A percentile compares a stretch with the other conserved stretches of the same genome.
These are phyloP conservation scores for Tenebrio molitor DNA, from an alignment of 1,140 invertebrate species.

Conservation along the genomic window DNA sequence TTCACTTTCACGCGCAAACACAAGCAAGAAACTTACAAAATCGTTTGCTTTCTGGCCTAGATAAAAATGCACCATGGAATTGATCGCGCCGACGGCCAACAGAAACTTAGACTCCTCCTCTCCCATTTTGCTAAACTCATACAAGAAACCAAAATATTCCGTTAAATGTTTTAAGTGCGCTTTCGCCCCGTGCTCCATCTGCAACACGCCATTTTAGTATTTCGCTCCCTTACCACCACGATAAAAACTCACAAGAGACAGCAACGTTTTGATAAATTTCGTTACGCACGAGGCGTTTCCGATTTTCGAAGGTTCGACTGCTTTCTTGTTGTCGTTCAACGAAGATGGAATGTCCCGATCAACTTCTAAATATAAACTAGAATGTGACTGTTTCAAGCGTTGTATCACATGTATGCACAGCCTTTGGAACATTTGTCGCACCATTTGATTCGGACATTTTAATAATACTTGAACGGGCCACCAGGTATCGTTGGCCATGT, in stretches of 20 bases:
- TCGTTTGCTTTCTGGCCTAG: constrained; percentile 83
- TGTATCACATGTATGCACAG: constrained; percentile 95
- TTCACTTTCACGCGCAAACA: constrained; percentile 19
- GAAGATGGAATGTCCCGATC: constrained; percentile 66
- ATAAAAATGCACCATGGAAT: constrained; percentile 93
- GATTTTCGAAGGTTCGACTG: constrained; percentile 73
- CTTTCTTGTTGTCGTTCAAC: constrained; percentile 73
- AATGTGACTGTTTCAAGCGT: constrained; percentile 80
- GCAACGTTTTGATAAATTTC: constrained; percentile 89
- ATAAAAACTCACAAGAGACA: constrained; percentile 79
- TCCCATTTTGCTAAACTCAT: constrained; percentile 95
- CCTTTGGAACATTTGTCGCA: constrained; percentile 93
- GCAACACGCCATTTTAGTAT: constrained; percentile 42
- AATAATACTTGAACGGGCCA: constrained; percentile 94
- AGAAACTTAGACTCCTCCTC: constrained; percentile 93
- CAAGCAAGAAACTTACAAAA: constrained; percentile 69
- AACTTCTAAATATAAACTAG: constrained; percentile 79
- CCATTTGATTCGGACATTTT: constrained; percentile 96
- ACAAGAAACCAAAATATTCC: constrained; percentile 92
- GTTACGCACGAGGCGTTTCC: constrained; percentile 92
- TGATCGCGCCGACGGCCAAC: constrained; percentile 87
- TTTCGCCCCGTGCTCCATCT: constrained; percentile 91
- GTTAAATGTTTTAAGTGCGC: constrained; percentile 89
- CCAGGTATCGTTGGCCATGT: constrained; percentile 93
- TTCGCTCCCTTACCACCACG: background rate